A percentile compares a stretch with the other conserved stretches of the same genome.
These are phyloP conservation scores for Microcebus tavaratra DNA, from an alignment of 2,113 vertebrate genomes.

Conservation along the genomic window DNA sequence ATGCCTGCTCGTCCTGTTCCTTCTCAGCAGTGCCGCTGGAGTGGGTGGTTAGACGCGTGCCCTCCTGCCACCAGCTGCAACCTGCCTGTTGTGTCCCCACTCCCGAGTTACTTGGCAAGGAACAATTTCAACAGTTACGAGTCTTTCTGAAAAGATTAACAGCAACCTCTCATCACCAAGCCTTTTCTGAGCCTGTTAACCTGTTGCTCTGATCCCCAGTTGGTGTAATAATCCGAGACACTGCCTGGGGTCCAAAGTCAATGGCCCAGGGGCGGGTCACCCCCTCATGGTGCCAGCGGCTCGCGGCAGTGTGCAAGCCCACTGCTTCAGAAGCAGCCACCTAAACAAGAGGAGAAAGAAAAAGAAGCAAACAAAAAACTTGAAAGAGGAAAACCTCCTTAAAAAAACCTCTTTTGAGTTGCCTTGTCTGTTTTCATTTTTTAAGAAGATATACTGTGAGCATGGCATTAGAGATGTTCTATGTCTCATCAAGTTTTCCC, in stretches of 20 bases:
- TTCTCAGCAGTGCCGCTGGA: neutral
- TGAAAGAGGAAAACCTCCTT: neutral
- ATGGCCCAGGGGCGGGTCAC: rapidly evolving
- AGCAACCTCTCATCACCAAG: neutral
- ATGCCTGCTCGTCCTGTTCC: neutral
- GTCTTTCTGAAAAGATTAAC: neutral
- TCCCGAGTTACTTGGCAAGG: neutral
- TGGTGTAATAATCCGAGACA: neutral
- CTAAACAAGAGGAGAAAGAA: neutral
- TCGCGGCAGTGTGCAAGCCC: neutral
- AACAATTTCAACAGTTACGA: neutral
- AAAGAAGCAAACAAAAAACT: neutral
- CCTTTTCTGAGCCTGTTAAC: neutral
- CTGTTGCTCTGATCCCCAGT: neutral
- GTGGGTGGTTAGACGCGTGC: neutral
- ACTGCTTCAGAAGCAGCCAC: neutral
- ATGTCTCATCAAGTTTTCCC: neutral
- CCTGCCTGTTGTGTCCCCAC: neutral
- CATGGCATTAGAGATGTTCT: neutral
- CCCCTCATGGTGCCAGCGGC: neutral
- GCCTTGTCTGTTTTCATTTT: neutral
- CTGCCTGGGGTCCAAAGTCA: neutral
- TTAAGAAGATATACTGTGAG: neutral
- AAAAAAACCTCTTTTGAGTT: neutral
- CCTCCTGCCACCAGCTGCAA: neutral